phyloP scores from a whole-genome alignment of 2,888 invertebrate species.

The Morpho helenor region DNA sequence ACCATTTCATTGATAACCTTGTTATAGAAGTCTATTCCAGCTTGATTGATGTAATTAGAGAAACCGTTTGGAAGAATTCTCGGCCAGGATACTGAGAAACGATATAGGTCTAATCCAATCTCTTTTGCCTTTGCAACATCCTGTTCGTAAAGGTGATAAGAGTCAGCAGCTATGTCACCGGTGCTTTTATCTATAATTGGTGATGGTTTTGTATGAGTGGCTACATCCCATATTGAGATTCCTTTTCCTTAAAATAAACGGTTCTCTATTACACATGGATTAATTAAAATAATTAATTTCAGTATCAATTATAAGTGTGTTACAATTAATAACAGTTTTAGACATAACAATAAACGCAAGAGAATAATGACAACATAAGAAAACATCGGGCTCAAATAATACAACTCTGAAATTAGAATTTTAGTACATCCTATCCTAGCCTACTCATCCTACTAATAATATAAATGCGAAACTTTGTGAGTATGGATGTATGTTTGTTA shows the following conservation, averaged over 20 bases:
- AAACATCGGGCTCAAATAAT: too few relatives aligned
- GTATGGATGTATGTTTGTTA: too few relatives aligned
- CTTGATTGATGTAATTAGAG: constrained; percentile 73
- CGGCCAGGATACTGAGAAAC: constrained; percentile 82
- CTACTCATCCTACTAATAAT: too few relatives aligned
- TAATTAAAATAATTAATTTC: too few relatives aligned
- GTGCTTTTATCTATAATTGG: constrained; percentile 43
- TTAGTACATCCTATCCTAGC: too few relatives aligned
- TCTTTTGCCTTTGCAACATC: constrained; percentile 66
- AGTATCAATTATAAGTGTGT: too few relatives aligned
- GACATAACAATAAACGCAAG: too few relatives aligned
- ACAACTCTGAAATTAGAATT: too few relatives aligned
- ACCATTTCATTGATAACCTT: constrained; percentile 78
- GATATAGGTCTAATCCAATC: constrained; percentile 70
- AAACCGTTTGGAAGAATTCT: constrained; percentile 81
- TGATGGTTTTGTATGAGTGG: constrained; percentile 41
- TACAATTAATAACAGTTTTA: too few relatives aligned
- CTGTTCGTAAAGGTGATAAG: constrained; percentile 79
- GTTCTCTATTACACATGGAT: neutral
- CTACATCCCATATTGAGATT: constrained; percentile 77
- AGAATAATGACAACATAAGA: too few relatives aligned
- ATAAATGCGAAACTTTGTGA: too few relatives aligned
- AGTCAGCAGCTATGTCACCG: constrained; percentile 80
- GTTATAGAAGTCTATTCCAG: constrained; percentile 83
- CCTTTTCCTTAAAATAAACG: constrained; percentile 69